phyloP scores from a whole-genome alignment of 2,797 vertebrate species.

The Fistularia tabacaria region DNA sequence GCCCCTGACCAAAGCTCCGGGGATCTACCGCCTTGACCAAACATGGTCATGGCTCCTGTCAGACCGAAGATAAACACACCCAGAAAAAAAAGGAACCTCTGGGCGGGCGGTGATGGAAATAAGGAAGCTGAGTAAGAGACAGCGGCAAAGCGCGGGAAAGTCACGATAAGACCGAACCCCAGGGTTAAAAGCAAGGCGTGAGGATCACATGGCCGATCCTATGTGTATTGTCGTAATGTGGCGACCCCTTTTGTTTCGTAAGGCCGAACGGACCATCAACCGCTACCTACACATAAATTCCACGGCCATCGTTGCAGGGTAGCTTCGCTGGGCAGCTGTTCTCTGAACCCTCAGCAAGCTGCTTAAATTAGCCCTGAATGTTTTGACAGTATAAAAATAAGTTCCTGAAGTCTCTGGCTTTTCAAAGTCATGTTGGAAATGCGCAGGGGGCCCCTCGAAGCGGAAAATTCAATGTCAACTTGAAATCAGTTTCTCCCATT shows the following conservation, averaged over 20 bases:
- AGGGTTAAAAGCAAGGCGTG: too few species aligned
- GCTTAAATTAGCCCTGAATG: conserved; percentile 49
- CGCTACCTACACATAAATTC: conserved; percentile 16
- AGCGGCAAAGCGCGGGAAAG: conserved; percentile 39
- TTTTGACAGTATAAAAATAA: conserved; percentile 52
- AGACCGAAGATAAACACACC: conserved; percentile 72
- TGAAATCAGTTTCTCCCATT: too few species aligned
- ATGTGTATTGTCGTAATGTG: too few species aligned
- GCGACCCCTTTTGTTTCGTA: too few species aligned
- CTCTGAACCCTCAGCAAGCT: conserved; percentile 38
- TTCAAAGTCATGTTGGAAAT: conserved; percentile 25
- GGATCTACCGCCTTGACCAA: conserved; percentile 75
- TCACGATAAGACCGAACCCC: conserved; percentile 4
- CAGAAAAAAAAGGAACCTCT: conserved; percentile 32
- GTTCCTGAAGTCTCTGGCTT: conserved; percentile 23
- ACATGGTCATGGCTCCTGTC: conserved; percentile 74
- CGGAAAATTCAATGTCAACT: too few species aligned
- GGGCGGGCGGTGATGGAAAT: conserved; percentile 38
- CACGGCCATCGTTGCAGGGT: conserved; percentile 6
- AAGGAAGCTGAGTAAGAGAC: conserved; percentile 23
- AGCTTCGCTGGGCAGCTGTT: conserved; percentile 37
- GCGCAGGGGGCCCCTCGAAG: background rate
- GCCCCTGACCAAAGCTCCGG: conserved; percentile 63
- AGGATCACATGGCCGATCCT: too few species aligned
- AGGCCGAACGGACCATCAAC: background rate